Conservation (phyloP, 2,888 invertebrate species). For the Heterodera filipjevi region DNA sequence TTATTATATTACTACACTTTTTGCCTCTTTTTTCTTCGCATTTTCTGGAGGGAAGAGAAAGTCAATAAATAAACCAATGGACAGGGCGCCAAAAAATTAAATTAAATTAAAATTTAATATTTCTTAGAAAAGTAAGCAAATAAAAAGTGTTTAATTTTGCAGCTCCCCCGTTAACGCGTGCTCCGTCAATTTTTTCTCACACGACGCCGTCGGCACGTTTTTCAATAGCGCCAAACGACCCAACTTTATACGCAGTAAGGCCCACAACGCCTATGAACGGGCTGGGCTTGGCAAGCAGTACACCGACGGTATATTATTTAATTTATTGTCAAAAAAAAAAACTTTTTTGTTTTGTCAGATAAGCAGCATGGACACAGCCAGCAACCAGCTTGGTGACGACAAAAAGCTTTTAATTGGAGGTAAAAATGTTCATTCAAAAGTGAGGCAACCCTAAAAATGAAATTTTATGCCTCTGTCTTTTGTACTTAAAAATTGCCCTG, state of each 20-base stretch:
- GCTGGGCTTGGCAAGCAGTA: constrained; percentile 15
- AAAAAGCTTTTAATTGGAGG: constrained; percentile 26
- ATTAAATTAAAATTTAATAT: too few relatives aligned
- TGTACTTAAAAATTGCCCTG: too few relatives aligned
- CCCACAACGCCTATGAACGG: constrained; percentile 63
- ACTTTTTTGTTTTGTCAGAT: not conserved
- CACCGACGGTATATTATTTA: not conserved
- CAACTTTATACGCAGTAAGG: constrained; percentile 49
- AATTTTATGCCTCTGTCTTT: too few relatives aligned
- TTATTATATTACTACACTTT: not conserved
- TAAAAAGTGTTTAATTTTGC: not conserved
- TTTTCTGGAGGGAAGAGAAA: not conserved
- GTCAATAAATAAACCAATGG: too few relatives aligned
- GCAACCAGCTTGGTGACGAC: constrained; percentile 20
- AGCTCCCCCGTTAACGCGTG: constrained; percentile 27
- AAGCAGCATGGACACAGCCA: not conserved
- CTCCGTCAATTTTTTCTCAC: not conserved
- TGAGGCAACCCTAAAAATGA: too few relatives aligned
- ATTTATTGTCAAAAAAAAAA: too few relatives aligned
- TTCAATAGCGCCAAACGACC: constrained; percentile 26
- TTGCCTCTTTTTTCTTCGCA: not conserved
- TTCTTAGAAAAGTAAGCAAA: too few relatives aligned
- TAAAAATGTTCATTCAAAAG: too few relatives aligned
- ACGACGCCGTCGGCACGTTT: constrained; percentile 25
- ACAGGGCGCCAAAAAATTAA: too few relatives aligned